Base-by-base conservation (phyloP, 1,140 invertebrate genomes). In the Palaemon carinicauda region DNA sequence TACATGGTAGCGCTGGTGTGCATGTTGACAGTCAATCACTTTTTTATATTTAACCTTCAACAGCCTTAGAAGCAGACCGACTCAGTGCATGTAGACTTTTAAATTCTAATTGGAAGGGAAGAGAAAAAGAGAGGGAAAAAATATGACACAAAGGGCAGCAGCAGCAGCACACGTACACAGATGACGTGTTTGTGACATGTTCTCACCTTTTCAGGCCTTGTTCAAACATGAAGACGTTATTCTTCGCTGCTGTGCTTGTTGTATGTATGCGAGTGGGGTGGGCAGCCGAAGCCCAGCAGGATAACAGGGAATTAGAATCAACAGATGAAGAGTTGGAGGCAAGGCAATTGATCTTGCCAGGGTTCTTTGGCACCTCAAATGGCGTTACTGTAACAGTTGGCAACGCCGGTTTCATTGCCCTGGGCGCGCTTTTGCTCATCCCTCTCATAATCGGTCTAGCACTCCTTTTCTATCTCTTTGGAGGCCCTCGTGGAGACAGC, bases 221-320 rank as follows among this genome's bases (percentile, higher is more conserved):
- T 86, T 79, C 84, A 86, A 52, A 80, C 77, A 86, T 86, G 84
- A 86, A 86, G 84, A 80, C 84, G 52, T 86, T 86, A 80, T 86
- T 86, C 84, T 86, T 86, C 84, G 84, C 84, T 41, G 84, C 84
- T 86, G 84, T 86, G 77, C 77, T 86, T 80, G 84, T 86, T 86
- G 69, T 86, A 71, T 86, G 84, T 86, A 80, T 86, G 84, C 84
- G 84, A 86, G 77, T 86, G 77, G 84, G 84, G 84, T 74, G 84
- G 84, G 84, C 84, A 86, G 77, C 84, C 84, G 75, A 86, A 65
- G 84, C 77, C 84, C 69, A 79, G 84, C 77, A 86, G 84, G 74
- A 80, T 79, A 73, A 73, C 21, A 69, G 29, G 65, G 65, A 69
- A 15, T 69, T 69, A 69, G 65, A 41, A 5, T 9, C 41, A 41